Conservation (phyloP, 2,113 vertebrate genomes). For the Picathartes gymnocephalus region DNA sequence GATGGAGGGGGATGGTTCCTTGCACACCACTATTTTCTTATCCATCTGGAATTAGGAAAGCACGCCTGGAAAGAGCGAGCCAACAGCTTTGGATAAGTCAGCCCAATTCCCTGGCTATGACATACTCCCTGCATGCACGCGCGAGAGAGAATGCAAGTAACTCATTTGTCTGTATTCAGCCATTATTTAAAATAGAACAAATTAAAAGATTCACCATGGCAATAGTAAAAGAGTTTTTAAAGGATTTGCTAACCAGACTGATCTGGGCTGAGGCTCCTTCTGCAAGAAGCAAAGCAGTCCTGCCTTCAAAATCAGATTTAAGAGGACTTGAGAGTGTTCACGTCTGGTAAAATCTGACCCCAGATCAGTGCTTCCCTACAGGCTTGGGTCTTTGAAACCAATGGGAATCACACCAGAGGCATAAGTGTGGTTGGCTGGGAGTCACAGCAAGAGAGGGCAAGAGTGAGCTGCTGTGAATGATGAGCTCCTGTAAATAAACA, state of each 20-base stretch:
- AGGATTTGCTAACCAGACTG: background rate
- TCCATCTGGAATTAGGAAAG: slow-evolving; percentile 67
- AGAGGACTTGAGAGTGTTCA: background rate
- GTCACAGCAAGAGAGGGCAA: background rate
- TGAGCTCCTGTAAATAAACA: background rate
- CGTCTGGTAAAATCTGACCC: background rate
- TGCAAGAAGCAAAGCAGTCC: background rate
- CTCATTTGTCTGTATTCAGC: background rate
- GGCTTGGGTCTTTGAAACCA: background rate
- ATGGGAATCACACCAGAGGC: background rate
- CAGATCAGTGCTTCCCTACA: background rate
- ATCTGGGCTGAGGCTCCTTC: background rate
- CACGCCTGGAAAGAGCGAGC: slow-evolving; percentile 41
- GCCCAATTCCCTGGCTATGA: slow-evolving; percentile 51
- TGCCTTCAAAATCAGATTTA: background rate
- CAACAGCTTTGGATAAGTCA: slow-evolving; percentile 44
- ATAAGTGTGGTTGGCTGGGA: background rate
- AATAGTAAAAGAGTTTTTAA: background rate
- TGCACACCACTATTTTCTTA: slow-evolving; percentile 38
- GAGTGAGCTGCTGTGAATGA: background rate
- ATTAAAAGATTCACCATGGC: background rate
- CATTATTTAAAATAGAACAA: background rate
- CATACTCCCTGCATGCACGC: background rate
- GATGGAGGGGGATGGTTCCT: slow-evolving; percentile 24
- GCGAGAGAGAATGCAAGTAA: background rate